These are phyloP conservation scores for Folsomia manolachei DNA, from an alignment of 2,888 invertebrate genomes.

Conservation along the genomic window DNA sequence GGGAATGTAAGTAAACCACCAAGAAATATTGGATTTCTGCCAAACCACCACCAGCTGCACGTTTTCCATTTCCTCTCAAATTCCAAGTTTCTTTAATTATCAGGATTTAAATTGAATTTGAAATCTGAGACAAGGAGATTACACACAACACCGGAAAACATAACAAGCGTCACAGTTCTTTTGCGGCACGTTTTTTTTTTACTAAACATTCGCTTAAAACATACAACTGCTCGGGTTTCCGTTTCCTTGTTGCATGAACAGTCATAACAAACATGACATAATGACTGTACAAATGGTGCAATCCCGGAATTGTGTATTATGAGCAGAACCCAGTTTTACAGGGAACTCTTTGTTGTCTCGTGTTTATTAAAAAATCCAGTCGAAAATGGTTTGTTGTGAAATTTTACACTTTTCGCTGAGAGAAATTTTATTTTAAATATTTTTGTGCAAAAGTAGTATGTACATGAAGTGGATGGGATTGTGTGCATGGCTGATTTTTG, in stretches of 20 bases:
- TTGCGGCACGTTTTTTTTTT: too few species aligned
- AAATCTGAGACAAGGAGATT: neutral
- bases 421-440: neutral
- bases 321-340: too few species aligned
- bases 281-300: too few species aligned
- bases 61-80: too few species aligned
- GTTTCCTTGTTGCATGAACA: neutral
- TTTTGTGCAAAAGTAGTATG: neutral
- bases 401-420: neutral
- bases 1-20: too few species aligned
- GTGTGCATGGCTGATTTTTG: neutral
- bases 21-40: neutral
- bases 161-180: too few species aligned
- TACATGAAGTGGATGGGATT: neutral
- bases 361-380: neutral
- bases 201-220: too few species aligned
- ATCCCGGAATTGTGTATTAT: too few species aligned
- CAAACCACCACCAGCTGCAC: neutral
- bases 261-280: neutral
- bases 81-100: neutral
- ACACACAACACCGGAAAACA: too few species aligned
- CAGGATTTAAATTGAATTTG: neutral
- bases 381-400: neutral
- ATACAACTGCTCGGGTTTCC: neutral
- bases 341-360: neutral